Conservation (phyloP, 2,888 invertebrate genomes). For the Xanthorhoe designata region DNA sequence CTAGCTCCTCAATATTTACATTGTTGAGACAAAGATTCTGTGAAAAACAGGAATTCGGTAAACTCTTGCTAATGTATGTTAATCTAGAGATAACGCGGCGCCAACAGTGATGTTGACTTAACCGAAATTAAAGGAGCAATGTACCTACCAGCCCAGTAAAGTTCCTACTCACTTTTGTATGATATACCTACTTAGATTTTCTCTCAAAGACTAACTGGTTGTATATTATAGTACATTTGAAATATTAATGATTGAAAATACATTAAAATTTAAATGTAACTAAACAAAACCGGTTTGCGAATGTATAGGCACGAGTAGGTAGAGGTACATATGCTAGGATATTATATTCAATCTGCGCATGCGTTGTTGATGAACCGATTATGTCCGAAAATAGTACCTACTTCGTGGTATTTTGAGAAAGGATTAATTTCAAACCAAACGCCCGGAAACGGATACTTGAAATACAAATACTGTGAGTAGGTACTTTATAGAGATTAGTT, state of each 20-base stretch:
- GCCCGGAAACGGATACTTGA: constrained; percentile 23
- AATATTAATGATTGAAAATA: too few relatives aligned
- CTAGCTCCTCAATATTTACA: constrained; percentile 2
- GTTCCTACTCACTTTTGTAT: not conserved
- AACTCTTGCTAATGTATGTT: constrained; percentile 30
- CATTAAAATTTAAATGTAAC: too few relatives aligned
- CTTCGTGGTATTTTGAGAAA: constrained; percentile 48
- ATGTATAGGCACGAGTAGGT: too few relatives aligned
- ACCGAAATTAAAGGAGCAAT: constrained; percentile 71
- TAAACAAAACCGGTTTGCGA: too few relatives aligned
- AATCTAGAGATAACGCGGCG: constrained; percentile 53
- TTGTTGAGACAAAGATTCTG: constrained; percentile 22
- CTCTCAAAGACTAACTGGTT: too few relatives aligned
- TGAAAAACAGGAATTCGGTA: constrained; percentile 31
- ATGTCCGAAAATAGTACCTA: constrained; percentile 67
- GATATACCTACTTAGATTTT: not conserved
- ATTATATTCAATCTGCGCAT: too few relatives aligned
- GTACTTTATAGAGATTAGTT: too few relatives aligned
- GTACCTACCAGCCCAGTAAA: constrained; percentile 42
- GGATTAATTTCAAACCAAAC: constrained; percentile 14
- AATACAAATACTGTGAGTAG: constrained; percentile 20
- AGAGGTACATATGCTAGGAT: too few relatives aligned
- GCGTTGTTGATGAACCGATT: too few relatives aligned
- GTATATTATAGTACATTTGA: too few relatives aligned
- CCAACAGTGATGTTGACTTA: constrained; percentile 63